Evolutionary conservation across 2,888 invertebrate species (phyloP), one percentile per base, ranked within the genome.

Genomic region (Leptinotarsa tumamoca): DNA sequence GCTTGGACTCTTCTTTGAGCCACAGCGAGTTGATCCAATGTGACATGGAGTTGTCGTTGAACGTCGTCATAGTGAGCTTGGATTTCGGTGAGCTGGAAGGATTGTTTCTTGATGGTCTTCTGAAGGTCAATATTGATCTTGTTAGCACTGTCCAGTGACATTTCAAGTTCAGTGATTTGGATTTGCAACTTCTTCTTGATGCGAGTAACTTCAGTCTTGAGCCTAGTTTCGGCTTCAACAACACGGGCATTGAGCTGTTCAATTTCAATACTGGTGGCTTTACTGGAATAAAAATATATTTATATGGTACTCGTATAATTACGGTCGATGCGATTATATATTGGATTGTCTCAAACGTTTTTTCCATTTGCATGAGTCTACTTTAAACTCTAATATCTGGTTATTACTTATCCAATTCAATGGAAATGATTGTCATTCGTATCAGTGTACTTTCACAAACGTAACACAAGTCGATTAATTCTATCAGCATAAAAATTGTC

Each of bases 151-250:
- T 98, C 98, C 90, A 99, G 93, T 74, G 97, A 95, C 91, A 98
- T 93, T 90, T 98, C 98, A 87, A 98, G 91, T 90, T 98, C 98
- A 85, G 98, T 98, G 90, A 98, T 98, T 87, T 97, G 97, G 88
- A 98, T 95, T 91, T 98, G 98, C 89, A 98, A 91, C 95, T 98
- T 98, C 97, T 98, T 98, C 95, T 98, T 98, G 91, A 98, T 96
- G 90, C 98, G 96, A 82, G 94, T 93, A 75, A 98, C 96, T 90
- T 98, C 98, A 86, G 97, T 94, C 93, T 98, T 98, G 89, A 98
- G 91, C 89, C 94, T 96, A 83, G 96, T 97, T 90, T 98, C 98
- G 81, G 98, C 97, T 89, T 98, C 98, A 79, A 97, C 95, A 84
- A 98, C 95, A 85, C 98, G 97, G 85, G 97, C 96, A 89, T 92